Percentiles rank a stretch among this genome's conserved stretches.
phyloP scores from a whole-genome alignment of 2,113 vertebrate genomes.

The Equus quagga region DNA sequence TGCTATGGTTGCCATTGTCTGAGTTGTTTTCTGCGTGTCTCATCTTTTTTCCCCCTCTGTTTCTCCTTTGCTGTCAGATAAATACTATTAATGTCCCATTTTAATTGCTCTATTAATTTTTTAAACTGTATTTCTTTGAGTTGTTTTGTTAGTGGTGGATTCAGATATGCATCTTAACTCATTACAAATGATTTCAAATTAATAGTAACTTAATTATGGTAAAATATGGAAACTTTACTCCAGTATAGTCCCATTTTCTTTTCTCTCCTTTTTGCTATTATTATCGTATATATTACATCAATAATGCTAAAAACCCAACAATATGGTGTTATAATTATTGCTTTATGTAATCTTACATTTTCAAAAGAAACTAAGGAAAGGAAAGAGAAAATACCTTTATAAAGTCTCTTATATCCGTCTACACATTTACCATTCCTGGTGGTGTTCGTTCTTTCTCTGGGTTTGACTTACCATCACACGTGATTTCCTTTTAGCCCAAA shows the following conservation, averaged over 20 bases:
- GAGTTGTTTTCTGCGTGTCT: background rate
- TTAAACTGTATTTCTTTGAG: background rate
- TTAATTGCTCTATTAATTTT: background rate
- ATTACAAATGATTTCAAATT: background rate
- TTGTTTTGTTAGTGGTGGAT: background rate
- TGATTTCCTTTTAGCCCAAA: background rate
- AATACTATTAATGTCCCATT: background rate
- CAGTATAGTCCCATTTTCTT: background rate
- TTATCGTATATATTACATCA: background rate
- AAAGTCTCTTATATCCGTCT: background rate
- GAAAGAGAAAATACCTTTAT: background rate
- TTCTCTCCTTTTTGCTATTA: too few relatives aligned
- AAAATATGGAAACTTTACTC: background rate
- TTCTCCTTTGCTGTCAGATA: background rate
- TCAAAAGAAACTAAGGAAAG: background rate
- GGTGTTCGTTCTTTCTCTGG: background rate
- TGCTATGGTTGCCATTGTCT: background rate
- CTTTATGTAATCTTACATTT: background rate
- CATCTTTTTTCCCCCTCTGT: background rate
- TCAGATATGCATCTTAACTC: background rate
- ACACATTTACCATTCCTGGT: background rate
- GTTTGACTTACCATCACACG: background rate
- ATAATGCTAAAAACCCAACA: too few relatives aligned
- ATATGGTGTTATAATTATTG: rapidly evolving
- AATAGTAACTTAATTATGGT: background rate